Conservation (phyloP, 2,113 vertebrate species). For the Ptilorrhoa leucosticta region DNA sequence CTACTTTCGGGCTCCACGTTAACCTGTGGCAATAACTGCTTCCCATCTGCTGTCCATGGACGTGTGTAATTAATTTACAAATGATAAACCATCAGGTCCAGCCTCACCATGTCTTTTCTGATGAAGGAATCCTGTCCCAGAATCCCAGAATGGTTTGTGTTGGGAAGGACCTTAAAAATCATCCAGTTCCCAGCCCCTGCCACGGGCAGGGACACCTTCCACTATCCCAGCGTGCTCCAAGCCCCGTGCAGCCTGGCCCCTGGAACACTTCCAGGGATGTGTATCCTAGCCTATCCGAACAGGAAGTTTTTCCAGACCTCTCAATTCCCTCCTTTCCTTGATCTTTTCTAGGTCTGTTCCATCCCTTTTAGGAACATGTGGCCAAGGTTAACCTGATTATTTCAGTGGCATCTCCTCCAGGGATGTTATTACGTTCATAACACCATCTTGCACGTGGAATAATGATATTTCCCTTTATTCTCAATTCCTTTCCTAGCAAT, state of each 20-base stretch:
- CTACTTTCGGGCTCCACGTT: neutral
- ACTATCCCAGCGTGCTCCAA: neutral
- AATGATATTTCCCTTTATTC: neutral
- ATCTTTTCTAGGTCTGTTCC: neutral
- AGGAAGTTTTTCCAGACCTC: neutral
- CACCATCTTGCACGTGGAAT: neutral
- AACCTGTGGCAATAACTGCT: neutral
- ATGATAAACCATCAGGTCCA: neutral
- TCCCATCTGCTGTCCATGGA: neutral
- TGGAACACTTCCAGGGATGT: neutral
- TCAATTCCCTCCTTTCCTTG: neutral
- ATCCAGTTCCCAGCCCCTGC: neutral
- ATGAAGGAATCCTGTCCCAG: neutral
- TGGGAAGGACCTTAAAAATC: neutral
- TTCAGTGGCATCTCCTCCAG: neutral
- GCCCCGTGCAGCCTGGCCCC: neutral
- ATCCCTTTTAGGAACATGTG: neutral
- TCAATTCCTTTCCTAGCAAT: neutral
- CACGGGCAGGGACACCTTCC: neutral
- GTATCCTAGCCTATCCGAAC: neutral
- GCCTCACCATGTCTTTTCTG: neutral
- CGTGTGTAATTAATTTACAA: neutral
- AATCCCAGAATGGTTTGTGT: neutral
- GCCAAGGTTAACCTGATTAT: neutral
- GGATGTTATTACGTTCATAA: neutral